Evolutionary conservation across 1,140 invertebrate genomes (phyloP).

Genomic region (Calliphora vicina): DNA sequence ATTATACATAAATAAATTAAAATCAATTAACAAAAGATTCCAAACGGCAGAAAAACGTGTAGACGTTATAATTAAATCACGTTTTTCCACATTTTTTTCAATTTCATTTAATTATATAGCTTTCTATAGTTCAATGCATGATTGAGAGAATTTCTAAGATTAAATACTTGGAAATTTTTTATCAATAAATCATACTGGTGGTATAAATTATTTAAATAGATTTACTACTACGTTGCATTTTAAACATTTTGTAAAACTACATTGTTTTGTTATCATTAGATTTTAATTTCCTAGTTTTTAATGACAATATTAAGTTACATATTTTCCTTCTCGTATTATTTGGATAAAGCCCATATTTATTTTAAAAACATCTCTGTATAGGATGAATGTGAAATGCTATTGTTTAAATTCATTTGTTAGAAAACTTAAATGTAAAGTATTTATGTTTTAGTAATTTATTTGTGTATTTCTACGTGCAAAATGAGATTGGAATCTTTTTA

Average conservation of each 20-base stretch:
- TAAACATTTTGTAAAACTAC: background rate
- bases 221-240: background rate
- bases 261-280: background rate
- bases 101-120: background rate
- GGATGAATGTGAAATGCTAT: too few species aligned
- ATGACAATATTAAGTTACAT: background rate
- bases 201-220: background rate
- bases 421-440: background rate
- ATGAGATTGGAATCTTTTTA: background rate
- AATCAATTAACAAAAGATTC: background rate
- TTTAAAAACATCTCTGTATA: too few species aligned
- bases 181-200: background rate
- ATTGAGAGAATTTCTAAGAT: background rate
- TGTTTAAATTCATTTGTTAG: too few species aligned
- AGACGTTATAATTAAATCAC: background rate
- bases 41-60: background rate
- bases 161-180: background rate
- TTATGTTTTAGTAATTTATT: background rate
- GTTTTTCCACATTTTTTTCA: slow-evolving; percentile 9
- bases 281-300: background rate
- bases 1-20: background rate
- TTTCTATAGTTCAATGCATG: background rate
- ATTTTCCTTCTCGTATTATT: too few species aligned
- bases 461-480: background rate
- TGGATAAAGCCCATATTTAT: too few species aligned